Conservation (phyloP, 2,113 vertebrate species). For the Malurus alboscapulatus region DNA sequence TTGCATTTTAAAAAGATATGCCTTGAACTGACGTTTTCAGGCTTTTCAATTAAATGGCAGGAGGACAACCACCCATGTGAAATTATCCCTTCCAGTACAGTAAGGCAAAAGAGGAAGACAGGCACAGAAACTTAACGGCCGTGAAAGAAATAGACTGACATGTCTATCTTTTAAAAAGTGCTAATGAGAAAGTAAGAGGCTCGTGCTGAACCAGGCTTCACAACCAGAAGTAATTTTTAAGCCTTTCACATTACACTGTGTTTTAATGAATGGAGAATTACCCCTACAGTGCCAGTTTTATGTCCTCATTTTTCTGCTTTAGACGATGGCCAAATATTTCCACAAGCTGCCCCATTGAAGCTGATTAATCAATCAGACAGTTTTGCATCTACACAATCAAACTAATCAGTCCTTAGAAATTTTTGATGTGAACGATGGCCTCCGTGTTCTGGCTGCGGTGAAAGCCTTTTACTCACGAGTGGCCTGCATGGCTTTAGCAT, state of each 20-base stretch:
- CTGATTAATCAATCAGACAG: neutral
- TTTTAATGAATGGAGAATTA: neutral
- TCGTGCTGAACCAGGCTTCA: neutral
- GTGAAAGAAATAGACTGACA: neutral
- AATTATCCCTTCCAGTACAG: neutral
- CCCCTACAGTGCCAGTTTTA: neutral
- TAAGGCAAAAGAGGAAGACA: neutral
- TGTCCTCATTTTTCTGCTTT: neutral
- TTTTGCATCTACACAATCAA: neutral
- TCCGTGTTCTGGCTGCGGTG: neutral
- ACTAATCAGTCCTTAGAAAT: neutral
- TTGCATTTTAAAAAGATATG: rapidly evolving
- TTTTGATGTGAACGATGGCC: neutral
- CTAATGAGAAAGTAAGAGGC: neutral
- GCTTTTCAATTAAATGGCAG: neutral
- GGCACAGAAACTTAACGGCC: neutral
- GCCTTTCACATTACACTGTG: neutral
- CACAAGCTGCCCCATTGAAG: neutral
- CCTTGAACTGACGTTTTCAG: neutral
- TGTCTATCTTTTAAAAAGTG: neutral
- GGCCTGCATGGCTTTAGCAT: neutral
- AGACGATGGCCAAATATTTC: neutral
- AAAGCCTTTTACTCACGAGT: neutral
- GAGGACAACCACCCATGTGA: neutral
- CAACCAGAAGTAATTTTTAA: neutral